Evolutionary conservation across 2,888 invertebrate species (phyloP).

Genomic region (Cerceris rybyensis): DNA sequence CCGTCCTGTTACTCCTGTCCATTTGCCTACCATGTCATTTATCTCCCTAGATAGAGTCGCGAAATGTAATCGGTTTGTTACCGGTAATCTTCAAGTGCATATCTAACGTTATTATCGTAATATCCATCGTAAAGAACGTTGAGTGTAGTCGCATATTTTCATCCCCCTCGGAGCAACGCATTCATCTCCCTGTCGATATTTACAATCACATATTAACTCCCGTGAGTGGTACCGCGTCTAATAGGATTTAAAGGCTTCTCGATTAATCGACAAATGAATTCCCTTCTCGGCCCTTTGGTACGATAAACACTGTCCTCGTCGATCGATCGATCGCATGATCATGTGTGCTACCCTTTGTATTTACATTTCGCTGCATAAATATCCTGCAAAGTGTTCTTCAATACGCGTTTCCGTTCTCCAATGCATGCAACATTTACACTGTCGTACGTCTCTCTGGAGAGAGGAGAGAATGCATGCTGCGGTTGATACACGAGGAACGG

Average conservation of each 20-base stretch:
- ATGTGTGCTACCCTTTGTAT: too few relatives aligned
- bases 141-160: too few relatives aligned
- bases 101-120: slow-evolving; percentile 9
- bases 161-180: not conserved
- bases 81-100: slow-evolving; percentile 13
- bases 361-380: too few relatives aligned
- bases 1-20: slow-evolving; percentile 48
- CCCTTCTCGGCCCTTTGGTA: not conserved
- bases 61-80: slow-evolving; percentile 22
- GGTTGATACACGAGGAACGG: slow-evolving; percentile 9
- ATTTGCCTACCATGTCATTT: slow-evolving; percentile 9
- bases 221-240: slow-evolving; percentile 8
- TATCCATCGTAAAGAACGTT: not conserved
- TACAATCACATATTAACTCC: slow-evolving; percentile 12
- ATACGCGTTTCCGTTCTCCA: too few relatives aligned
- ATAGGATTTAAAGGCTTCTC: slow-evolving; percentile 8
- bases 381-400: too few relatives aligned
- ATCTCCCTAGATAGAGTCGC: not conserved
- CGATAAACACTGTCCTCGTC: not conserved
- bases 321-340: too few relatives aligned
- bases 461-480: not conserved
- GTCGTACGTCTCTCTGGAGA: not conserved
- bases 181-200: slow-evolving; percentile 27
- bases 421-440: too few relatives aligned
- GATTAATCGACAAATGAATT: slow-evolving; percentile 14